Evolutionary conservation across 2,113 vertebrate genomes (phyloP).

Genomic region (Ammospiza nelsoni): DNA sequence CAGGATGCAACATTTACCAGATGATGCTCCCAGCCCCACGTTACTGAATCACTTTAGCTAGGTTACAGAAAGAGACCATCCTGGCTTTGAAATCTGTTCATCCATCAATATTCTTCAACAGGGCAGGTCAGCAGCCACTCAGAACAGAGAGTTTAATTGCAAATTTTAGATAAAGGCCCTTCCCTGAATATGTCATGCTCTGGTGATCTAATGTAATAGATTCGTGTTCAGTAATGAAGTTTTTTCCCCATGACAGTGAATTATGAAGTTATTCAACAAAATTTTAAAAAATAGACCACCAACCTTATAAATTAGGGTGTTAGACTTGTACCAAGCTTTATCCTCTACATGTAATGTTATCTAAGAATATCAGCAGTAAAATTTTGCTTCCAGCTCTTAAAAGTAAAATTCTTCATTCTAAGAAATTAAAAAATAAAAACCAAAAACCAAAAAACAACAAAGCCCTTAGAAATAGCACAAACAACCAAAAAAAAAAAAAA

Average conservation of each 20-base stretch:
- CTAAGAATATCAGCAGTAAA: not conserved
- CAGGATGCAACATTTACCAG: not conserved
- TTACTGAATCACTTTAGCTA: not conserved
- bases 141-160: not conserved
- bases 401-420: not conserved
- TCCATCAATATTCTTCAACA: not conserved
- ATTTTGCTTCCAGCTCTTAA: not conserved
- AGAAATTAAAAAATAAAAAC: not conserved
- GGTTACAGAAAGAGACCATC: not conserved
- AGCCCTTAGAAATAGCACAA: accelerated
- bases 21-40: not conserved
- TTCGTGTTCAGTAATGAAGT: not conserved
- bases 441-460: not conserved
- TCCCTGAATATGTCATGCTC: not conserved
- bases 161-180: not conserved
- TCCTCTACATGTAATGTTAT: not conserved
- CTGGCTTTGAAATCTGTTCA: not conserved
- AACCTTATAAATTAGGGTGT: not conserved
- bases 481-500: not conserved
- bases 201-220: not conserved
- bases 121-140: not conserved
- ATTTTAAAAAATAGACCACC: not conserved
- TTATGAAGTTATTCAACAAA: not conserved
- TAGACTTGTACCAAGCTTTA: not conserved
- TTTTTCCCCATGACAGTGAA: not conserved